Base-by-base conservation (phyloP, 1,140 invertebrate genomes). In the Apis cerana region DNA sequence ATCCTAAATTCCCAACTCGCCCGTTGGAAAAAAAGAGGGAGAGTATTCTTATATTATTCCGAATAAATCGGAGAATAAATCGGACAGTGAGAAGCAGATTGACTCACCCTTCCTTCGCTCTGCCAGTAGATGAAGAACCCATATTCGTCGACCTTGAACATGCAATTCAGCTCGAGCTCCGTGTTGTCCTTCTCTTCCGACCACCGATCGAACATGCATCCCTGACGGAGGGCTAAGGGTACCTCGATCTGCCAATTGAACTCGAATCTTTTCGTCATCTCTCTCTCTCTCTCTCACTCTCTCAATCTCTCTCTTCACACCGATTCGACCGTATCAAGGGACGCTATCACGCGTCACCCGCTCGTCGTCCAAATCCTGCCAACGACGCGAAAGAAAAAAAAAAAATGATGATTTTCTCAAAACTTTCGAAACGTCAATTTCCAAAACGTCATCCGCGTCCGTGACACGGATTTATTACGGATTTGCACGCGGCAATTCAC, bases 41-140 rank as follows among this genome's bases (percentile, higher is more conserved):
- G 33, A 33, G 33, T 1, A 27, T 27, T 33, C 33, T 33, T 3
- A 3, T n/a, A 27, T 27, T 27, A 43, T 4, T 7, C 33, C 2
- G 33, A 43, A 43, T 43, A 43, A 43, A 43, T 43, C 33, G 33
- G 33, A n/a, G n/a, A 43, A 43, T 7, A 27, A 27, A 27, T 27
- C 7, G 52, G 52, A 78, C 50, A 64, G 48, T 75, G 59, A 13
- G 4, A 58, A 12, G 7, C 77, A 52, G 68, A 59, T 48, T 8
- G 8, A 23, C 80, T 95, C 94, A 99, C 99, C 95, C 96, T 96
- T 83, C 97, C 97, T 86, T 99, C 98, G 92, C 98, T 99, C 94
- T 99, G 99, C 99, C 99, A 99, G 92, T 99, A 99, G 85, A 99
- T 98, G 94, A 99, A 99, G 95, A 99, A 99, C 67, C 99, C 99